Evolutionary conservation across 2,113 vertebrate species (phyloP), one percentile per base, ranked within the genome.

Genomic region (Cynocephalus volans): DNA sequence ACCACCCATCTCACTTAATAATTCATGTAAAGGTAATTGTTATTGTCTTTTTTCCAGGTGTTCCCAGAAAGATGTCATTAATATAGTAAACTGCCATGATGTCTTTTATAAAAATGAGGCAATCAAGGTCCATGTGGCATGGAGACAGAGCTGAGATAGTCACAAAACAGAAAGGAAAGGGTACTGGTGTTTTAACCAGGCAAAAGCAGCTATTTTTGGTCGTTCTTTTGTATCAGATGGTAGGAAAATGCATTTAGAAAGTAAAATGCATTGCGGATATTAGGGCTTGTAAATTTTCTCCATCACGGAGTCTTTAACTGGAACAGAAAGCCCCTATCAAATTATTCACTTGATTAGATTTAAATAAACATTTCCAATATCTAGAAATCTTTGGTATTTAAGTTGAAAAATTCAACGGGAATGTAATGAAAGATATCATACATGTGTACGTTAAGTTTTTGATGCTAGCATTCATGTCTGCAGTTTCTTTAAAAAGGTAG

Each of bases 281-380:
- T 67, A 86, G 26, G 11, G 48, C 19, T 65, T 87, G 3, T 70
- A 77, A 54, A 62, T 91, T 88, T 84, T 84, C 28, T 80, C 50
- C 33, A 64, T 6, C 6, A 60, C 31, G 14, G 28, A 76, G 21
- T 21, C 3, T 81, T 26, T 21, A 48, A 60, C 15, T 79, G 21
- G 19, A 93, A 82, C 36, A 72, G n/a, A 90, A 79, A 62, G 60
- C 33, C 18, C 52, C 24, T 58, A 4, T 79, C 52, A 85, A 3
- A 77, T 91, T 84, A 41, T 75, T 56, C 14, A 73, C 48, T 41
- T 72, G 48, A 89, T 83, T 92, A 95, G 69, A 97, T 92, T 80
- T 93, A 81, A 77, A 6, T 69, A 86, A 90, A 33, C 41, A 58
- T 2, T 76, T 94, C 19, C 54, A 70, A 14, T 56, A 41, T 67